A percentile compares a stretch with the other conserved stretches of the same genome.
phyloP scores from a whole-genome alignment of 1,140 invertebrate genomes.

The Drosophila nannoptera region DNA sequence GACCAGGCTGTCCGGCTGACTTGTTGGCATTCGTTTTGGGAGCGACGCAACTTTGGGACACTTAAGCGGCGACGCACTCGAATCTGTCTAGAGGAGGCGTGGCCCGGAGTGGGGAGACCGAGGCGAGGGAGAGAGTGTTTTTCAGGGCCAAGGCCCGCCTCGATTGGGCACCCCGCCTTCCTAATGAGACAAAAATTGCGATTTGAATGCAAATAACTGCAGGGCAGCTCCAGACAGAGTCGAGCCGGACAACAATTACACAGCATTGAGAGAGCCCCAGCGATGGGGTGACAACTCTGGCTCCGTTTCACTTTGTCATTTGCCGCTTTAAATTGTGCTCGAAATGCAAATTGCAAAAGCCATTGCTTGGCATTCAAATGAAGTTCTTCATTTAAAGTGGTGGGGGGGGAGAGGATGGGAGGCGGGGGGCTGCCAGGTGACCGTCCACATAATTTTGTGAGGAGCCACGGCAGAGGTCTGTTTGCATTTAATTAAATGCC shows the following conservation, averaged over 20 bases:
- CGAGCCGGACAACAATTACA: constrained; percentile 68
- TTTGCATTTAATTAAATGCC: constrained; percentile 76
- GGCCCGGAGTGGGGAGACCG: constrained; percentile 4
- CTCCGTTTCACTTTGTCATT: constrained; percentile 54
- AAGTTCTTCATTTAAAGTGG: constrained; percentile 47
- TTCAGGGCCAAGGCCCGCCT: constrained; percentile 10
- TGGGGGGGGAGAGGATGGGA: too few relatives aligned
- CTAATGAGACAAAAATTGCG: constrained; percentile 76
- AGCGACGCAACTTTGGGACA: constrained; percentile 71
- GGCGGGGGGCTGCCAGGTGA: background rate
- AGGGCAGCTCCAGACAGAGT: constrained; percentile 60
- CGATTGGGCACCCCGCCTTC: constrained; percentile 28
- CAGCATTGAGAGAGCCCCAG: constrained; percentile 39
- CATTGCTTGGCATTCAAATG: constrained; percentile 69
- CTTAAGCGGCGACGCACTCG: constrained; percentile 59
- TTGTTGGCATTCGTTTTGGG: constrained; percentile 71
- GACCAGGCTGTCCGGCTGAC: constrained; percentile 35
- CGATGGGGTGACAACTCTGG: constrained; percentile 18
- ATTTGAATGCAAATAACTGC: constrained; percentile 77
- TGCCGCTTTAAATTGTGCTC: constrained; percentile 62
- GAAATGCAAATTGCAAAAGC: constrained; percentile 65
- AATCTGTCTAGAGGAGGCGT: constrained; percentile 42
- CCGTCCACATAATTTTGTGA: constrained; percentile 12
- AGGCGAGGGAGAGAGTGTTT: background rate
- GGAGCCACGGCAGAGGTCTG: constrained; percentile 43